Percentiles rank a stretch among this genome's conserved stretches.
These are phyloP conservation scores for Antheraea pernyi DNA, from an alignment of 1,140 invertebrate genomes.

Conservation along the genomic window DNA sequence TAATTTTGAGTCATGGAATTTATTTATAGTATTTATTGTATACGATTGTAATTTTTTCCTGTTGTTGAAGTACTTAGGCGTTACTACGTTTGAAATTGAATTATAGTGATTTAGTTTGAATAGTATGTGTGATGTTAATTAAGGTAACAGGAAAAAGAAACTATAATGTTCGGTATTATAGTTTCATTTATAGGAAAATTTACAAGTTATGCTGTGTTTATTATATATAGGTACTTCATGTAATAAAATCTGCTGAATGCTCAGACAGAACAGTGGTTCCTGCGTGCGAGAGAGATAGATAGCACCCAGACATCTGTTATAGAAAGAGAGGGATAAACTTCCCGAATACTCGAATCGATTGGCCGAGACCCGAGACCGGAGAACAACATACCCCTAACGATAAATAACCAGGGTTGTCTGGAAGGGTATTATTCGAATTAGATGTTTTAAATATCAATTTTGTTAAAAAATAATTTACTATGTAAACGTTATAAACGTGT, in stretches of 20 bases:
- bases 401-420: conserved; percentile 49
- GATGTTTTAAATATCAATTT: not conserved
- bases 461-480: no score
- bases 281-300: conserved; percentile 33
- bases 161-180: not conserved
- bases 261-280: conserved; percentile 35
- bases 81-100: conserved; percentile 33
- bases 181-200: not conserved
- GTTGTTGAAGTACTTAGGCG: not conserved
- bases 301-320: conserved; percentile 19
- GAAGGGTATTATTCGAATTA: conserved; percentile 37
- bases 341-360: conserved; percentile 66
- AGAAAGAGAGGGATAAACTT: conserved; percentile 41
- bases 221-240: conserved; percentile 18
- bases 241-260: conserved; percentile 40
- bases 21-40: no score
- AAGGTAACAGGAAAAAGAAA: not conserved
- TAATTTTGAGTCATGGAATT: no score
- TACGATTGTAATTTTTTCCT: not conserved
- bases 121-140: not conserved
- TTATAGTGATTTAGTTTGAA: conserved; percentile 10
- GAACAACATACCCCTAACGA: conserved; percentile 49
- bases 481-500: no score
- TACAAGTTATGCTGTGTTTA: not conserved
- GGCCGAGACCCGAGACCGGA: conserved; percentile 17